Base-by-base conservation (phyloP, 2,113 vertebrate genomes). In the Lepisosteus oculatus region DNA sequence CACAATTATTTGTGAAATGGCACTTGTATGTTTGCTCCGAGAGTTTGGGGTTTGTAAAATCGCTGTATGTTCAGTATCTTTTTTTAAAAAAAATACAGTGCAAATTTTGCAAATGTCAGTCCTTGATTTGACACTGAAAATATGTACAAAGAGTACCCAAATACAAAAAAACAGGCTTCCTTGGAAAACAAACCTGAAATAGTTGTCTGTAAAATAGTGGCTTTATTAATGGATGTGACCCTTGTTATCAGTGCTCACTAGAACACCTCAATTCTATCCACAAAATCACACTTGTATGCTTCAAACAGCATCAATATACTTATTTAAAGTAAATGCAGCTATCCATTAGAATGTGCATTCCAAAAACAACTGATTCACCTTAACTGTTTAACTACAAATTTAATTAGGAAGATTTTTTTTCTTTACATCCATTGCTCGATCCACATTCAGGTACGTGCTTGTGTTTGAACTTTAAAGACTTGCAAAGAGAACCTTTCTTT, bases 381-480 rank as follows among this genome's bases (percentile, higher is more conserved):
- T 2, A 9, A 51, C 12, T 66, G 43, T 9, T 66, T 13, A 66
- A 43, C 5, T 51, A 45, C 55, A 45, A 3, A 41, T 66, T 15
- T 72, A 29, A 47, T n/a, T 44, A 69, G 51, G 55, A 61, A 29
- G 51, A 12, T 45, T 3, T 67, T 45, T 0, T 44, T 65, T 69
- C 9, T 3, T 69, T 17, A 45, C 15, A 43, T 65, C 61, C 79
- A 79, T 84, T 77, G 83, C 85, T 81, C 76, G 78, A 78, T 84
- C 80, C 81, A 83, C 79, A 67, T 74, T 64, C n/a, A 12, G 8
- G 45, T 66, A 43, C 0, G 17, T 11, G 42, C 64, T 61, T 13
- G 61, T n/a, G 45, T 45, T 65, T 61, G 47, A 9, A 51, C 47
- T 51, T 9, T 9, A 51, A 51, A 6, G 5, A 51, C 47, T 64